A percentile compares a stretch with the other conserved stretches of the same genome.
These are phyloP conservation scores for Reticulitermes speratus DNA, from an alignment of 1,140 invertebrate species.

Conservation along the genomic window DNA sequence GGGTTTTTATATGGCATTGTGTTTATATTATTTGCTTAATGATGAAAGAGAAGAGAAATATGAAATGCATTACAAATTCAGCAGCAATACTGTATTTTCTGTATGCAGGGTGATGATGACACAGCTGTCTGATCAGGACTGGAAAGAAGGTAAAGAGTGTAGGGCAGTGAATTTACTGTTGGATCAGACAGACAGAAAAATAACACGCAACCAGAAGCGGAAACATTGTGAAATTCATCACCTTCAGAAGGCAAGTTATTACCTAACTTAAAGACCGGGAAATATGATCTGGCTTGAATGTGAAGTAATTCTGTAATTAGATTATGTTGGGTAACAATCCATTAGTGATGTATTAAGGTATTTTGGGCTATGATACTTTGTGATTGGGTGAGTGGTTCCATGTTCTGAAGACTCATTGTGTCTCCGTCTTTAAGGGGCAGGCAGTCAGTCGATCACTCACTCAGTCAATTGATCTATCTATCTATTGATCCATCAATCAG, in stretches of 20 bases:
- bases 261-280: background rate
- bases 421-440: too few species aligned
- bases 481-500: too few species aligned
- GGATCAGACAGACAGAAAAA: constrained; percentile 82
- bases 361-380: too few species aligned
- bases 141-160: constrained; percentile 57
- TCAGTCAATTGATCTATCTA: too few species aligned
- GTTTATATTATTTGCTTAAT: background rate
- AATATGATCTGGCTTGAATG: background rate
- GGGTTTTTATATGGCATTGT: constrained; percentile 9
- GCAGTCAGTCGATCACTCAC: too few species aligned
- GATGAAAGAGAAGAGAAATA: too few species aligned
- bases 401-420: too few species aligned
- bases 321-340: background rate
- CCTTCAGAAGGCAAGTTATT: constrained; percentile 65
- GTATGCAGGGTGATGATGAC: constrained; percentile 65
- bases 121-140: constrained; percentile 75
- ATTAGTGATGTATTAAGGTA: background rate
- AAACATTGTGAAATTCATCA: constrained; percentile 99
- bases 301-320: background rate
- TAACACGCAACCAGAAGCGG: constrained; percentile 96
- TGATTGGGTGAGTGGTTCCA: too few species aligned
- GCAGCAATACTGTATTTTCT: background rate
- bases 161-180: constrained; percentile 55
- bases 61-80: background rate